Percentiles rank a stretch among this genome's conserved stretches.
Evolutionary conservation across 2,888 invertebrate species (phyloP).

Genomic region (Megastigmus dorsalis): DNA sequence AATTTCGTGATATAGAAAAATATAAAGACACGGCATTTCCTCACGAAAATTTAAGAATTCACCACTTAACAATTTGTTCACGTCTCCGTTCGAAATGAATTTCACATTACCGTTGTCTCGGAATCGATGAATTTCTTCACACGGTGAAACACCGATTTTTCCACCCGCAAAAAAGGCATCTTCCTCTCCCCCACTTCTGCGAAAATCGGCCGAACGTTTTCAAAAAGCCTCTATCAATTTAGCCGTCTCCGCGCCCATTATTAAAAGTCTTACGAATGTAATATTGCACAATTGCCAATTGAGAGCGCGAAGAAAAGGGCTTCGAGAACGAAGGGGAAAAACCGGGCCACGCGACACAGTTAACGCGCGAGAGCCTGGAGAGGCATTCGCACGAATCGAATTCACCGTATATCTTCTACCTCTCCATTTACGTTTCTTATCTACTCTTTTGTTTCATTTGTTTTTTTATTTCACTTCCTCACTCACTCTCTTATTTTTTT

Average conservation of each 20-base stretch:
- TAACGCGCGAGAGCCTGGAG: slow-evolving; percentile 41
- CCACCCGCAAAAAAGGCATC: slow-evolving; percentile 15
- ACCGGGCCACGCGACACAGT: slow-evolving; percentile 17
- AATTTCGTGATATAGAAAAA: slow-evolving; percentile 36
- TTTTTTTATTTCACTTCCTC: no score
- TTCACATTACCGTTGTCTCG: neutral
- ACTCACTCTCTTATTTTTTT: slow-evolving; percentile 15
- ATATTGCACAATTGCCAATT: slow-evolving; percentile 67
- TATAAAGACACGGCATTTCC: slow-evolving; percentile 27
- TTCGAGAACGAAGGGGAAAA: slow-evolving; percentile 44
- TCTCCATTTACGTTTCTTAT: slow-evolving; percentile 8
- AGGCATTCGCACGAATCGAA: slow-evolving; percentile 44
- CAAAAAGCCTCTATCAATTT: slow-evolving; percentile 46
- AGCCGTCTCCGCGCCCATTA: slow-evolving; percentile 40
- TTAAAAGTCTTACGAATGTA: slow-evolving; percentile 57
- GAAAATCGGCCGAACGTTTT: slow-evolving; percentile 23
- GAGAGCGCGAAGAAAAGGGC: slow-evolving; percentile 47
- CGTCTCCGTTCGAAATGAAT: neutral
- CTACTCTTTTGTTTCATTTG: slow-evolving; percentile 21
- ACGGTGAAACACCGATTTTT: slow-evolving; percentile 2
- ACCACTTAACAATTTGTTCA: neutral
- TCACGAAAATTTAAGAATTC: slow-evolving; percentile 8
- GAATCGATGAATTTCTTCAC: neutral
- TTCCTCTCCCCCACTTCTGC: slow-evolving; percentile 10
- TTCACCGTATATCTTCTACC: slow-evolving; percentile 26